Evolutionary conservation across 2,113 vertebrate genomes (phyloP).

Genomic region (Marmota flaviventris): DNA sequence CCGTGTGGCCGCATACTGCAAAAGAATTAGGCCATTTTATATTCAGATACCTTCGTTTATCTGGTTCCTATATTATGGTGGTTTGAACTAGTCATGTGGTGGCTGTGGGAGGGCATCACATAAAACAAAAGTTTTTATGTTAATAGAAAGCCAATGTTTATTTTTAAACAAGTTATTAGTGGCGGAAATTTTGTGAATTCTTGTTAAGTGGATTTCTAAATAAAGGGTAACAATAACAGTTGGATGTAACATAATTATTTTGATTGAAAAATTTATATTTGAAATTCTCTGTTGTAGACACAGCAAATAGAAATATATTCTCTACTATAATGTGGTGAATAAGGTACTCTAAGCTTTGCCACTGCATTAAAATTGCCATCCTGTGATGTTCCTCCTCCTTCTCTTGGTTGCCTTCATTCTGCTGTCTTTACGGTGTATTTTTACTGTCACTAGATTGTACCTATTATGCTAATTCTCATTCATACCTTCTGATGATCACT

Average conservation of each 20-base stretch:
- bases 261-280: conserved; percentile 28
- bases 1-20: background rate
- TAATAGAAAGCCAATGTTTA: no score
- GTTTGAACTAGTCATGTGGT: background rate
- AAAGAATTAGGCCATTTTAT: background rate
- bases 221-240: background rate
- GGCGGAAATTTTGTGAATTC: background rate
- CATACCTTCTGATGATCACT: background rate
- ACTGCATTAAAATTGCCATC: background rate
- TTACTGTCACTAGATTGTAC: background rate
- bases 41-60: background rate
- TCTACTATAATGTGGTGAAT: background rate
- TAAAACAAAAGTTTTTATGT: background rate
- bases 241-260: conserved; percentile 14
- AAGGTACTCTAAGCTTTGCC: background rate
- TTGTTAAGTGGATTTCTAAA: background rate
- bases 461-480: background rate
- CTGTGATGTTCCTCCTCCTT: background rate
- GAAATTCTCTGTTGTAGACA: background rate
- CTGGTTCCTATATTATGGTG: background rate
- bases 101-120: background rate
- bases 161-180: background rate
- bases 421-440: background rate
- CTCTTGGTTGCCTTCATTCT: background rate
- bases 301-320: background rate